phyloP scores from a whole-genome alignment of 2,797 vertebrate species.

The Xenopus petersii region DNA sequence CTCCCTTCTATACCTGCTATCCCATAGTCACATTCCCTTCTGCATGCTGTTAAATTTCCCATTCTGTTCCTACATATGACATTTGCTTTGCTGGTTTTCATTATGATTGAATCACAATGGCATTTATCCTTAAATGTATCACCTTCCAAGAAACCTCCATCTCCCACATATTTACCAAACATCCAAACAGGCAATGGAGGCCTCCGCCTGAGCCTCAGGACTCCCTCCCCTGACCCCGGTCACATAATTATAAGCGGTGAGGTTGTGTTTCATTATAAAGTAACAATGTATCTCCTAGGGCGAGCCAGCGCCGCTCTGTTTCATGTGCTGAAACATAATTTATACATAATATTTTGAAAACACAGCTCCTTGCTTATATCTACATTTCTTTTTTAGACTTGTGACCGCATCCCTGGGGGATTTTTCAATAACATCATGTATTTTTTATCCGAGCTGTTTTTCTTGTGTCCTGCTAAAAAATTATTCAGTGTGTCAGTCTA shows the following conservation, averaged over 20 bases:
- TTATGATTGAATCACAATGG: no score
- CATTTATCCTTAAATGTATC: no score
- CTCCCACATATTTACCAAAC: background rate
- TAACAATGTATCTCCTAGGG: conserved; percentile 9
- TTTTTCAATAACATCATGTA: conserved; percentile 26
- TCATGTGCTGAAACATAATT: conserved; percentile 15
- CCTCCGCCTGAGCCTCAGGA: background rate
- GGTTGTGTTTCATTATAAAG: conserved; percentile 9
- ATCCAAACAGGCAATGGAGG: conserved; percentile 1
- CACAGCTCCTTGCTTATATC: conserved; percentile 12
- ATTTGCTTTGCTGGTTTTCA: no score
- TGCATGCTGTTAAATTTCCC: no score
- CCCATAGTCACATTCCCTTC: no score
- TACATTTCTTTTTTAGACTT: conserved; percentile 29
- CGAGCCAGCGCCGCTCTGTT: background rate
- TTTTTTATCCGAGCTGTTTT: conserved; percentile 28
- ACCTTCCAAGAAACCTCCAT: no score
- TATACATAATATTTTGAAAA: conserved; percentile 29
- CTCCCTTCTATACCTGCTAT: no score
- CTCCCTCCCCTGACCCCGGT: background rate
- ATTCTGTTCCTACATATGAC: no score
- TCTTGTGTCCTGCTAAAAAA: conserved; percentile 30
- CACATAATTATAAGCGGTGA: conserved; percentile 13
- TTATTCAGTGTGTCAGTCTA: conserved; percentile 27
- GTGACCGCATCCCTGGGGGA: conserved; percentile 22